Percentiles rank a stretch among this genome's conserved stretches.
phyloP scores from a whole-genome alignment of 2,113 vertebrate genomes.

The Ictalurus furcatus region DNA sequence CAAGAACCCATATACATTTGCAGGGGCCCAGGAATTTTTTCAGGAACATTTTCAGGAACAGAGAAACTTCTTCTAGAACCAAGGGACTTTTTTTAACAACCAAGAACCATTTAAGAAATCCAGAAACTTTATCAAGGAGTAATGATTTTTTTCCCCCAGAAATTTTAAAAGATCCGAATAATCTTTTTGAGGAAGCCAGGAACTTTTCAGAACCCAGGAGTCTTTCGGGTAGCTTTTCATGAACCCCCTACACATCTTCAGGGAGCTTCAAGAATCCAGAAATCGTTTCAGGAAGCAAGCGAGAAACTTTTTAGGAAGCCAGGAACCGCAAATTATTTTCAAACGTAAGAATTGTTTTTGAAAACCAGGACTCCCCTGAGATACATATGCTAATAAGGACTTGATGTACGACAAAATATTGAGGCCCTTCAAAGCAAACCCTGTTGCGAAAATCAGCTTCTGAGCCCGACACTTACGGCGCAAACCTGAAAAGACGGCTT shows the following conservation, averaged over 20 bases:
- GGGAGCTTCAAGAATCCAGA: background rate
- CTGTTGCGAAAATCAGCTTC: background rate
- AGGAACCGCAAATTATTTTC: too few relatives aligned
- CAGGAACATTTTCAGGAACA: background rate
- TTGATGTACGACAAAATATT: background rate
- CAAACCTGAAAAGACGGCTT: constrained; percentile 35
- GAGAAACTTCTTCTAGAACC: background rate
- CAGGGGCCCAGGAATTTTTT: background rate
- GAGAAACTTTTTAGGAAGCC: background rate
- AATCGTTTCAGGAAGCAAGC: background rate
- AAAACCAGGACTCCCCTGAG: background rate
- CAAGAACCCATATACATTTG: background rate
- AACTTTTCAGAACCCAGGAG: background rate
- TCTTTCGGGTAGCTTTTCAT: background rate
- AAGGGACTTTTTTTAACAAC: background rate
- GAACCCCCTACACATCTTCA: background rate
- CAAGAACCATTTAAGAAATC: background rate
- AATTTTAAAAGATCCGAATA: too few relatives aligned
- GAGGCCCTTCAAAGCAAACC: background rate
- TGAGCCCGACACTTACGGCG: background rate
- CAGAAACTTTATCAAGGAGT: background rate
- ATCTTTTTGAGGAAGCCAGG: background rate
- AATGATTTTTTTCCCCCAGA: background rate
- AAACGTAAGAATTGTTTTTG: background rate
- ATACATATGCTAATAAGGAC: background rate